phyloP scores from a whole-genome alignment of 2,797 vertebrate species.

The Mus spretus region DNA sequence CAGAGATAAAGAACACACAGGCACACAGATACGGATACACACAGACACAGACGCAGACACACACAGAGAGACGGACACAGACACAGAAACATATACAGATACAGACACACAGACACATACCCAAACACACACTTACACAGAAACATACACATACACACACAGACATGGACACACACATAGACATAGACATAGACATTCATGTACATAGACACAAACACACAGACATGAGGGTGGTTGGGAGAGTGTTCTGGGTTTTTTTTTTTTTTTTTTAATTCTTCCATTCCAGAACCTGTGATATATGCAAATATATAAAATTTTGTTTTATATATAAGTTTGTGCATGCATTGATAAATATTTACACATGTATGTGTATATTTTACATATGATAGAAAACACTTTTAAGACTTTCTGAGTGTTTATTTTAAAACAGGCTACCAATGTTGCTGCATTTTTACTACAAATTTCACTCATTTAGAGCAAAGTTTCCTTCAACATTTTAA shows the following conservation, averaged over 20 bases:
- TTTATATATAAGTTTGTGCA: background rate
- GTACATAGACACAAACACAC: too few relatives aligned
- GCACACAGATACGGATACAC: background rate
- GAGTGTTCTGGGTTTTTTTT: background rate
- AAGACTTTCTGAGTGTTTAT: background rate
- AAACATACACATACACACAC: too few relatives aligned
- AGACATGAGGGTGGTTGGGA: background rate
- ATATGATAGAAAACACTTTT: constrained; percentile 30
- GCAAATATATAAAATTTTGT: background rate
- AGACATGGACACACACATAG: too few relatives aligned
- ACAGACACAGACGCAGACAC: background rate
- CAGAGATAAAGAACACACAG: too few relatives aligned
- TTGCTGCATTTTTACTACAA: background rate
- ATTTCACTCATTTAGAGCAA: background rate
- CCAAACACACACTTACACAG: too few relatives aligned
- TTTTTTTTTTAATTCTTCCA: background rate
- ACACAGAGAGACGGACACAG: too few relatives aligned
- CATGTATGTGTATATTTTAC: background rate
- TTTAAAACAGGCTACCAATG: background rate
- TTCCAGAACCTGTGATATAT: background rate
- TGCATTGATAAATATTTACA: background rate
- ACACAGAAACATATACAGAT: rapidly evolving
- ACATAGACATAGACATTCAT: too few relatives aligned
- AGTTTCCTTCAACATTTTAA: constrained; percentile 22
- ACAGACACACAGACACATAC: too few relatives aligned